Conservation (phyloP, 2,888 invertebrate genomes). For the Tipula helvola region DNA sequence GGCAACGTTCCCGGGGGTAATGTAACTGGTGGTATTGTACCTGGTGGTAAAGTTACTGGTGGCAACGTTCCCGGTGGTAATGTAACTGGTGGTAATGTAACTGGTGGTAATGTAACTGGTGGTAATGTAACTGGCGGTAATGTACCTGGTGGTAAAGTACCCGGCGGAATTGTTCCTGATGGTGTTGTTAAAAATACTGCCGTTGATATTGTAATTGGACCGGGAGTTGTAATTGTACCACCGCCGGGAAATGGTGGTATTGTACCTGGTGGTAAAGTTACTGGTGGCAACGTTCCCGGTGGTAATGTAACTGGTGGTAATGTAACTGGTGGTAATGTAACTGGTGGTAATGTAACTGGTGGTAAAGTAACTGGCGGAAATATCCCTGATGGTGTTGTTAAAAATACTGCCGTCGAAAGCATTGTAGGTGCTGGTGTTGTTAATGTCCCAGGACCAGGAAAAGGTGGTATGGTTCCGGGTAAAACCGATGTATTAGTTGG, state of each 20-base stretch:
- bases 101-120: constrained; percentile 10
- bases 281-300: constrained; percentile 9
- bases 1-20: constrained; percentile 15
- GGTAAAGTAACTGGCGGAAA: constrained; percentile 14
- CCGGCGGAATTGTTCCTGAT: neutral
- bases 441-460: constrained; percentile 14
- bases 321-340: constrained; percentile 7
- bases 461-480: constrained; percentile 17
- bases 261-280: neutral
- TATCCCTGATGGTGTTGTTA: constrained; percentile 12
- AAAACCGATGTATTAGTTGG: constrained; percentile 9
- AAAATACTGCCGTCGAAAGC: neutral
- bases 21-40: constrained; percentile 20
- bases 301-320: neutral
- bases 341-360: constrained; percentile 11
- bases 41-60: constrained; percentile 14
- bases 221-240: neutral
- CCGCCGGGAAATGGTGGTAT: constrained; percentile 5
- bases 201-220: neutral
- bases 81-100: constrained; percentile 13
- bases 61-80: constrained; percentile 4
- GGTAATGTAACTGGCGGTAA: constrained; percentile 21
- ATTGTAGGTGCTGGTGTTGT: constrained; percentile 11
- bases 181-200: neutral
- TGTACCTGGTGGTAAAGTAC: constrained; percentile 18